A percentile compares a stretch with the other conserved stretches of the same genome.
Conservation (phyloP, 2,113 vertebrate genomes). For the Hystrix cristata region DNA sequence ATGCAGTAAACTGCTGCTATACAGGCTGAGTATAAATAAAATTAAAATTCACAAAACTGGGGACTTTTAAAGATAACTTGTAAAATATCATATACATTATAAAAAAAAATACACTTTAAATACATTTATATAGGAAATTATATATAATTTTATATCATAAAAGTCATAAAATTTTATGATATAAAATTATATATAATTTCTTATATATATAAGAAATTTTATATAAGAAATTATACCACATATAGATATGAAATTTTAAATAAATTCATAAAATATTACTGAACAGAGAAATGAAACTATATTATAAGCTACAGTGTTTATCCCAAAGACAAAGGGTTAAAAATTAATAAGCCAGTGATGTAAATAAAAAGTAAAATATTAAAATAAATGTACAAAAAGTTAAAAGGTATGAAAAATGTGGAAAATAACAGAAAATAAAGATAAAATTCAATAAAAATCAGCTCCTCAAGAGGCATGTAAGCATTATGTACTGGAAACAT, state of each 20-base stretch:
- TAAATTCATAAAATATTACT: background rate
- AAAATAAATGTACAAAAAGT: background rate
- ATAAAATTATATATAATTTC: no score
- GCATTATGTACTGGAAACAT: background rate
- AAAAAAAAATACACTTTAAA: background rate
- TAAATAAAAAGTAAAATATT: background rate
- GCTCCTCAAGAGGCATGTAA: background rate
- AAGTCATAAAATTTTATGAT: no score
- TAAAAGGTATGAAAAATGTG: background rate
- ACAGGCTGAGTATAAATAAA: background rate
- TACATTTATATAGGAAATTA: background rate
- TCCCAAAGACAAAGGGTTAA: background rate
- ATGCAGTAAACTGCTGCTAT: background rate
- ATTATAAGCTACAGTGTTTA: background rate
- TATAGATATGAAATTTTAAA: background rate
- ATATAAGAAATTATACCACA: background rate
- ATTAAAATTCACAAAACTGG: background rate
- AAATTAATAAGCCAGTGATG: background rate
- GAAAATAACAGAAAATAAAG: background rate
- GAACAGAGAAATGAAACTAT: background rate
- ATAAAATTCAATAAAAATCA: background rate
- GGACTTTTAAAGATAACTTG: background rate
- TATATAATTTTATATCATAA: no score
- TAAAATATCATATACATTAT: background rate
- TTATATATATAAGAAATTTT: background rate